Evolutionary conservation across 2,113 vertebrate species (phyloP).

Genomic region (Alaudala cheleensis): DNA sequence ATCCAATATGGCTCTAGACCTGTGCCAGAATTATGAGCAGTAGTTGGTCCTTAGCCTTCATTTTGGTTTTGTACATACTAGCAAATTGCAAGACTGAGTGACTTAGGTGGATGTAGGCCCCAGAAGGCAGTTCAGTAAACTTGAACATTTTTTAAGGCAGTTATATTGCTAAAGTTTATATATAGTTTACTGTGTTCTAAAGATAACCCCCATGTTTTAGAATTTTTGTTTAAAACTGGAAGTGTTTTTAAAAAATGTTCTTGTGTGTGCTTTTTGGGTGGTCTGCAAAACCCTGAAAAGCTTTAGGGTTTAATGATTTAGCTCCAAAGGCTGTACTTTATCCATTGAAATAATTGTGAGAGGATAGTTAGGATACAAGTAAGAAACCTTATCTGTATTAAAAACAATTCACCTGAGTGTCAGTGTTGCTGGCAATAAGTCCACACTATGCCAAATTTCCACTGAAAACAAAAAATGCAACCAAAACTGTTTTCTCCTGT

Average conservation of each 20-base stretch:
- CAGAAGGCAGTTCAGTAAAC: not conserved
- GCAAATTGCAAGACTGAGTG: not conserved
- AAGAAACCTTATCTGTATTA: not conserved
- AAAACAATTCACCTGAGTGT: not conserved
- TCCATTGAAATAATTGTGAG: not conserved
- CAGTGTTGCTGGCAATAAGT: not conserved
- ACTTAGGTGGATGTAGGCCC: not conserved
- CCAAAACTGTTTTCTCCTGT: not conserved
- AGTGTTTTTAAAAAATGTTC: not conserved
- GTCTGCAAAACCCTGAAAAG: not conserved
- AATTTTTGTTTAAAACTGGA: not conserved
- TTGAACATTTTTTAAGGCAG: not conserved
- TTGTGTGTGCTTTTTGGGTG: not conserved
- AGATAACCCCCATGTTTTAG: not conserved
- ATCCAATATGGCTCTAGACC: not conserved
- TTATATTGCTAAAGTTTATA: not conserved
- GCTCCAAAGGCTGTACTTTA: not conserved
- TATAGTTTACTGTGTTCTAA: not conserved
- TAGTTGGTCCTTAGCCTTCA: not conserved
- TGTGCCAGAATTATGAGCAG: not conserved
- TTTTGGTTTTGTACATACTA: not conserved
- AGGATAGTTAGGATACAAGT: not conserved
- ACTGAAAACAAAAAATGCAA: not conserved
- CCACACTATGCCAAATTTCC: not conserved
- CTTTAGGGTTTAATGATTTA: not conserved